Evolutionary conservation across 2,888 invertebrate species (phyloP).

Genomic region (Carterocephalus palaemon): DNA sequence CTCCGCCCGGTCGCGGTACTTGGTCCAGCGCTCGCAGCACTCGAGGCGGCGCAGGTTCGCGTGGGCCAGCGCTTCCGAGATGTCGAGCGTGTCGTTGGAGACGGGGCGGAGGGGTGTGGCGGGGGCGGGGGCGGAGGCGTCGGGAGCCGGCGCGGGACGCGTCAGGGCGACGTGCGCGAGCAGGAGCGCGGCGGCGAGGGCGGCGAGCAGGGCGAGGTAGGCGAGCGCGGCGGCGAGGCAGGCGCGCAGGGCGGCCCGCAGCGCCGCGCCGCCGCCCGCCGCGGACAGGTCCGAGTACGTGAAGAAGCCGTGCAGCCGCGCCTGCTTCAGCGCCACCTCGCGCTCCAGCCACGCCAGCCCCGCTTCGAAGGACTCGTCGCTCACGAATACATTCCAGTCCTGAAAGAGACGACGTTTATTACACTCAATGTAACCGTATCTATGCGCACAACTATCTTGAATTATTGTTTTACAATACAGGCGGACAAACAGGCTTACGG

Average conservation of each 20-base stretch:
- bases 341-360: conserved; percentile 84
- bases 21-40: conserved; percentile 56
- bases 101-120: conserved; percentile 31
- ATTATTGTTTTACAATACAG: no score
- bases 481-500: no score
- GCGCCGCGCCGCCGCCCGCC: conserved; percentile 66
- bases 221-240: conserved; percentile 32
- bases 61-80: conserved; percentile 30
- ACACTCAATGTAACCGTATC: no score
- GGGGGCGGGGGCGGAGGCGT: conserved; percentile 33
- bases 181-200: conserved; percentile 39
- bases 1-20: conserved; percentile 36
- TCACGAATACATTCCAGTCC: conserved; percentile 94
- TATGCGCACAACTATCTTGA: no score
- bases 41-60: conserved; percentile 33
- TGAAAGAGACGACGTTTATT: conserved; percentile 46
- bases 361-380: conserved; percentile 85
- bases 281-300: conserved; percentile 88
- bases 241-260: conserved; percentile 40
- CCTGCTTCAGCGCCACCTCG: conserved; percentile 86
- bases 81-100: conserved; percentile 34
- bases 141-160: conserved; percentile 26
- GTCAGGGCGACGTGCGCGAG: conserved; percentile 41
- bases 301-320: conserved; percentile 86
- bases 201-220: conserved; percentile 33